Evolutionary conservation across 1,140 invertebrate species (phyloP), one percentile per base, ranked within the genome.

Genomic region (Saxidomus purpurata): DNA sequence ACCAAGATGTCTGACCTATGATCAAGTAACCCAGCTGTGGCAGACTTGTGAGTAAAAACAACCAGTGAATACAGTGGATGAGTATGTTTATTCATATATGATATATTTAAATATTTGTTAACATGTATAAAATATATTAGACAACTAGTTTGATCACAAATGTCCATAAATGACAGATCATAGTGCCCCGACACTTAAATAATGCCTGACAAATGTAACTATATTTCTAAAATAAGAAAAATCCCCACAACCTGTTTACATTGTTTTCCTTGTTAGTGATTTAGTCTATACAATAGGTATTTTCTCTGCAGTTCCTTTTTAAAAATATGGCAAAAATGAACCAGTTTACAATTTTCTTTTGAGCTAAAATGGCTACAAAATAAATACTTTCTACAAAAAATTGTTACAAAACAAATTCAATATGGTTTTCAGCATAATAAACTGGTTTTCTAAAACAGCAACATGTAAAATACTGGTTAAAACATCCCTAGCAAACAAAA

Each of bases 51-150:
- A n/a, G n/a, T n/a, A n/a, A n/a, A n/a, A n/a, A n/a, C n/a, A n/a
- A n/a, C n/a, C n/a, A n/a, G n/a, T n/a, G n/a, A n/a, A n/a, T n/a
- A n/a, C n/a, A n/a, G n/a, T 74, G 38, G 17, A 38, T 74, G 69
- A 74, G 38, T 74, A 74, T 74, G 69, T 74, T 74, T 74, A 74
- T 74, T 74, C 69, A 40, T 74, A 74, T 74, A 74, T 67, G 52
- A 59, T 59, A 59, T 59, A 59, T 22, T 17, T 59, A 59, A 59
- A 59, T 59, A 59, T 59, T 22, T 69, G 63, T 69, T 74, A 38
- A 38, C 17, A 38, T 74, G 69, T 74, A 74, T 74, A 74, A 74
- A 74, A 74, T 74, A 40, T 74, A 74, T 40, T 74, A 74, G 69
- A 74, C 69, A 74, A 74, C 63, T 31, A 31, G 55, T 67, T 31